These are phyloP conservation scores for Conus ventricosus DNA, from an alignment of 1,140 invertebrate genomes.

Conservation along the genomic window DNA sequence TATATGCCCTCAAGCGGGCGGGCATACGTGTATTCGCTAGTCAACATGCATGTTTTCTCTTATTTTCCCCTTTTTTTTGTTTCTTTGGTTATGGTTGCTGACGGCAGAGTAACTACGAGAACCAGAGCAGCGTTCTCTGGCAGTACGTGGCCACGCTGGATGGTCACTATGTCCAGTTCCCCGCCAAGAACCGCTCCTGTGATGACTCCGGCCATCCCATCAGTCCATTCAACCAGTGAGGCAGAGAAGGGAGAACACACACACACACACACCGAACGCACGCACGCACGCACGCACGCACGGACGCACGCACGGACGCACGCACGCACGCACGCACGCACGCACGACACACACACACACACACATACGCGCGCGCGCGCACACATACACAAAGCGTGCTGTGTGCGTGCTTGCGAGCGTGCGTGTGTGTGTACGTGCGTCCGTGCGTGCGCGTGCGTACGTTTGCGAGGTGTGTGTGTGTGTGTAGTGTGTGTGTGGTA, in stretches of 20 bases:
- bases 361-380: not conserved
- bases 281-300: not conserved
- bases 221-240: slow-evolving; percentile 42
- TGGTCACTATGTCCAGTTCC: slow-evolving; percentile 41
- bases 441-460: not conserved
- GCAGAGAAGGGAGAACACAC: not conserved
- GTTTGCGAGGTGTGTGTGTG: not conserved
- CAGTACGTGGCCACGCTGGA: slow-evolving; percentile 38
- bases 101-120: slow-evolving; percentile 30
- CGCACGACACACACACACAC: slow-evolving; percentile 9
- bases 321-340: not conserved
- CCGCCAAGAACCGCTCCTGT: slow-evolving; percentile 36
- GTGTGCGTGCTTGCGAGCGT: not conserved
- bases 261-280: too few species aligned
- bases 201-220: slow-evolving; percentile 28
- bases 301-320: not conserved
- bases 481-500: not conserved
- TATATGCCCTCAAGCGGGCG: not conserved
- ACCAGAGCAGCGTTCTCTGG: slow-evolving; percentile 29
- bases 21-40: not conserved
- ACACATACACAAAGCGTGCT: not conserved
- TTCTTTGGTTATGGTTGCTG: not conserved
- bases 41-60: not conserved
- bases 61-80: not conserved
- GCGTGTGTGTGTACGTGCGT: not conserved